Percentiles rank a stretch among this genome's conserved stretches.
Conservation (phyloP, 2,797 vertebrate species). For the Lycodopsis pacificus region DNA sequence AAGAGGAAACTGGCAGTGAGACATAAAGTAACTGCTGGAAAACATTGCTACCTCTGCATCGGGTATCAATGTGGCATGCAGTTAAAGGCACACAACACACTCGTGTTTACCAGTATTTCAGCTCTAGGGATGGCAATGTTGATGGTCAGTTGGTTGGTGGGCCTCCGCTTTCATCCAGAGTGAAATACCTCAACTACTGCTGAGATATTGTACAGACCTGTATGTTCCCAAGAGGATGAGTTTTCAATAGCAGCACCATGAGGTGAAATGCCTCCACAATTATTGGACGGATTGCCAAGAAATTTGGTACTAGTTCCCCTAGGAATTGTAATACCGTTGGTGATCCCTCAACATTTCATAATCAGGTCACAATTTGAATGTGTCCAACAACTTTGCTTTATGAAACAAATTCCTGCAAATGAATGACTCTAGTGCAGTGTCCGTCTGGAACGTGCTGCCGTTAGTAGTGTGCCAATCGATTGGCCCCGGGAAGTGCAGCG, state of each 20-base stretch:
- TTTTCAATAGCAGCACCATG: too few species aligned
- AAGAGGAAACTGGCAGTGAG: background rate
- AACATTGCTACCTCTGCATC: background rate
- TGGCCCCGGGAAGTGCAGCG: background rate
- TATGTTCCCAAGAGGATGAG: background rate
- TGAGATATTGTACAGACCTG: background rate
- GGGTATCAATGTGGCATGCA: background rate
- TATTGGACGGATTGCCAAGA: background rate
- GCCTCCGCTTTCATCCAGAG: background rate
- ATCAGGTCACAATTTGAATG: background rate
- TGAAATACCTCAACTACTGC: background rate
- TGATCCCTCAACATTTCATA: background rate
- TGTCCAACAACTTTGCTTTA: background rate
- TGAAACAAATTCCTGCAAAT: constrained; percentile 1
- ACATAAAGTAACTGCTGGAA: background rate
- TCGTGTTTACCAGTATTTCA: background rate
- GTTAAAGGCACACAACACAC: background rate
- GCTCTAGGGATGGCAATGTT: background rate
- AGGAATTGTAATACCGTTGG: background rate
- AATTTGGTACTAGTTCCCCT: background rate
- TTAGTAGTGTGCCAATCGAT: background rate
- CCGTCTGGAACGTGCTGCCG: background rate
- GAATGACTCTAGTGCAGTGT: background rate
- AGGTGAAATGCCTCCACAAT: background rate
- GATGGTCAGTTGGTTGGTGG: background rate